Percentiles rank a stretch among this genome's conserved stretches.
phyloP scores from a whole-genome alignment of 2,888 invertebrate genomes.

The Lithophane socia region DNA sequence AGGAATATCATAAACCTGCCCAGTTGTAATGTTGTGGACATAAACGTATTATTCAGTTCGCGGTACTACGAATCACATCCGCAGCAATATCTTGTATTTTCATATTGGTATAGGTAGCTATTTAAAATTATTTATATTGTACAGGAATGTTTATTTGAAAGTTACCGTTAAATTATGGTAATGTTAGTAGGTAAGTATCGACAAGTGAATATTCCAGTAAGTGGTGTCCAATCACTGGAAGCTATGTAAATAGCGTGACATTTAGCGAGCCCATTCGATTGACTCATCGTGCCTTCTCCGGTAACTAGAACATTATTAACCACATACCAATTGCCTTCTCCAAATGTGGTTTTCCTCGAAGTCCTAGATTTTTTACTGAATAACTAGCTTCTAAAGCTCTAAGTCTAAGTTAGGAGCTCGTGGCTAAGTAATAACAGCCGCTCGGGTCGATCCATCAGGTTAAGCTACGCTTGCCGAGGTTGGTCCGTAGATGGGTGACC shows the following conservation, averaged over 20 bases:
- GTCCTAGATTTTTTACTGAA: not conserved
- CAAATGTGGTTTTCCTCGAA: not conserved
- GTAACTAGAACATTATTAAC: constrained; percentile 11
- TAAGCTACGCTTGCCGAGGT: too few relatives aligned
- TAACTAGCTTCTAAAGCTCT: not conserved
- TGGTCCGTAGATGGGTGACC: too few relatives aligned
- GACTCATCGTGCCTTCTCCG: constrained; percentile 20
- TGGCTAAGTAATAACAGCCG: too few relatives aligned
- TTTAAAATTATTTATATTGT: not conserved
- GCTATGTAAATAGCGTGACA: constrained; percentile 35
- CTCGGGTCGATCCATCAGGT: too few relatives aligned
- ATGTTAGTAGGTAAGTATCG: not conserved
- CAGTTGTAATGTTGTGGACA: not conserved
- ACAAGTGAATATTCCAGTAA: constrained; percentile 22
- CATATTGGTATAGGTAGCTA: too few relatives aligned
- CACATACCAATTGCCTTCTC: constrained; percentile 6
- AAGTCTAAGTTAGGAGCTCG: too few relatives aligned
- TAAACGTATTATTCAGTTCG: not conserved
- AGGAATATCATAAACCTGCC: too few relatives aligned
- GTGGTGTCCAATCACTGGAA: constrained; percentile 7
- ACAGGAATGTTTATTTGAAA: constrained; percentile 2
- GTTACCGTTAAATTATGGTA: constrained; percentile 15
- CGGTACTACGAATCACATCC: not conserved
- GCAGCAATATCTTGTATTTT: not conserved
- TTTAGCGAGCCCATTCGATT: constrained; percentile 37